Base-by-base conservation (phyloP, 2,113 vertebrate species). In the Natator depressus region DNA sequence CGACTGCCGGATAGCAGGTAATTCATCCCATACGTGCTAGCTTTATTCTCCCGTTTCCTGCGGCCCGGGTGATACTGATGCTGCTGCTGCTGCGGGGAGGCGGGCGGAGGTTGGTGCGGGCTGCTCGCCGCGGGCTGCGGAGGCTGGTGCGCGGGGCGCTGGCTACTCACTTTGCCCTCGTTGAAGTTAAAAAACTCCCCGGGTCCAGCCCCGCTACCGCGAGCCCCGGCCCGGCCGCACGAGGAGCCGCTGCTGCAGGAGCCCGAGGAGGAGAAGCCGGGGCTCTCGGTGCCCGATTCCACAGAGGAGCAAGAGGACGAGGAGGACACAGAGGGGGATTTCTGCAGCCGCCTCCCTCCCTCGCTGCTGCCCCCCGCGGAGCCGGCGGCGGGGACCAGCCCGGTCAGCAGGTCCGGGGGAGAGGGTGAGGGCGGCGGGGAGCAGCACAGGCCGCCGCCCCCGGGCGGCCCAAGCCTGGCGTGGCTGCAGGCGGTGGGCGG, bases 21-120 rank as follows among this genome's bases (percentile, higher is more conserved):
- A 98, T 99, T 99, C 97, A 99, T 99, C 83, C 99, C 99, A 97
- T 99, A 99, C 53, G 99, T 99, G 98, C 99, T 99, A 91, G 99
- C 99, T 98, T 99, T 99, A 96, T 99, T 99, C 96, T 99, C 99
- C 76, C 98, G 98, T 99, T 99, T 99, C 99, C 99, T 99, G 3
- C 99, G 98, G 97, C 99, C 98, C 2, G 99, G 99, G 91, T 99
- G 99, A 95, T 99, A 99, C 95, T 97, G 98, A 96, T 99, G 98
- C 96, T 98, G 98, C 87, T 98, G 98, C 87, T 96, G 97, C 51
- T 19, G 97, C 85, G 75, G 98, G 91, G 96, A 85, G 3, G 93
- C 97, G 91, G 97, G 80, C 94, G 97, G 93, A 98, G 96, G 93
- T 94, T 97, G 95, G 95, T 94, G 96, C 96, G 97, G 88, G 95